Base-by-base conservation (phyloP, 2,797 vertebrate species). In the Gymnoscopelus microlampas region DNA sequence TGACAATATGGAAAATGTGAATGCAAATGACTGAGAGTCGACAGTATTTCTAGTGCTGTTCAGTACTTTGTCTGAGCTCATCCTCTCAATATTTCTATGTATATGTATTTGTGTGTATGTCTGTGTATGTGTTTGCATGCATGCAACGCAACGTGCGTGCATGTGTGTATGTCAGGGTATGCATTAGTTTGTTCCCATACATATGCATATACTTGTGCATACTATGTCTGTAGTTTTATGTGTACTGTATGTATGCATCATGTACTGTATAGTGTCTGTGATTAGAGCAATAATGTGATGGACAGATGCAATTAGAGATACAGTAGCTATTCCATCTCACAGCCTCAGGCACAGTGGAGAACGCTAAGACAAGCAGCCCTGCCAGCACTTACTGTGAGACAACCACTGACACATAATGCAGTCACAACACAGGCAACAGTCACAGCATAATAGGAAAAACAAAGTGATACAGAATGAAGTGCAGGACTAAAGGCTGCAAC, bases 281-380 rank as follows among this genome's bases (percentile, higher is more conserved):
- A 78, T n/a, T 73, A 78, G 50, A 54, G 39, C 26, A 35, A 49
- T 68, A 53, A 50, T 73, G 69, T 14, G 66, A 76, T 63, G 68
- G 71, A 85, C 80, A 70, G 64, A 29, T 51, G 48, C 68, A 76
- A 84, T 88, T 81, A 87, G 68, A 84, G 1, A 19, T 77, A 66
- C 73, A 61, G 39, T 10, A 44, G 39, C 77, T 60, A 71, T 85
- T 82, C 77, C 39, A 58, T 65, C 59, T 70, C 5, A 68, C 66
- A 76, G 63, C 74, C 23, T 23, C 55, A 66, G 23, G 5, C 4
- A 54, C 56, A 47, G 55, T 51, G n/a, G 47, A 15, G 29, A 24
- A 35, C 63, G 55, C 32, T 48, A 35, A 75, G 47, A 75, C 12
- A 71, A 2, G 57, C 70, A 73, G 44, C 68, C 61, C 59, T 77